phyloP scores from a whole-genome alignment of 2,888 invertebrate genomes.

The Stenolophus ochropezus region DNA sequence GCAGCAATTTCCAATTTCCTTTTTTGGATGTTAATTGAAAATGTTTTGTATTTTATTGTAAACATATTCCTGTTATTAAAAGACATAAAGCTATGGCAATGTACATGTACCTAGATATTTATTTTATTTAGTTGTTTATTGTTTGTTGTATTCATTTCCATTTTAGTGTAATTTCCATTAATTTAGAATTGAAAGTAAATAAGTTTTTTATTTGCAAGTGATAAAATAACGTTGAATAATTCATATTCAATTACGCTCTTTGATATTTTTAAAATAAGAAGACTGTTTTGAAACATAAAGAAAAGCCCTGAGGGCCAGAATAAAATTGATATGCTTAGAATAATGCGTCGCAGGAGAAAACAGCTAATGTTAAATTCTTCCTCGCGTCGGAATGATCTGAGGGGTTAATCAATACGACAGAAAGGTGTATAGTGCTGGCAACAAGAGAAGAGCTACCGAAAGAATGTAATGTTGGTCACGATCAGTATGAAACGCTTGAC shows the following conservation, averaged over 20 bases:
- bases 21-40: too few species aligned
- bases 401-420: too few species aligned
- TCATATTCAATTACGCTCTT: background rate
- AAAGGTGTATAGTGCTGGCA: too few species aligned
- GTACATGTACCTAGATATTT: too few species aligned
- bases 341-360: background rate
- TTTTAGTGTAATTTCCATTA: background rate
- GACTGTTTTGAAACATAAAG: background rate
- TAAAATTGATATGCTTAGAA: constrained; percentile 9
- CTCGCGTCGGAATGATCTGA: background rate
- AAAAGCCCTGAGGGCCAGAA: background rate
- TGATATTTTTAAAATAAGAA: background rate
- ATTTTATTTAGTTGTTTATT: background rate
- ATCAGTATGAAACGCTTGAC: too few species aligned
- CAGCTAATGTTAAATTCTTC: background rate
- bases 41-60: too few species aligned
- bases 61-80: too few species aligned
- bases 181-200: background rate
- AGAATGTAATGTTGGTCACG: too few species aligned
- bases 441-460: too few species aligned
- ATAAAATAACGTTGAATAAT: background rate
- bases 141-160: background rate
- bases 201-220: background rate
- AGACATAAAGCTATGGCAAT: too few species aligned
- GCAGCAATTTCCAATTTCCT: too few species aligned